Base-by-base conservation (phyloP, 2,888 invertebrate genomes). In the Therioaphis trifolii region DNA sequence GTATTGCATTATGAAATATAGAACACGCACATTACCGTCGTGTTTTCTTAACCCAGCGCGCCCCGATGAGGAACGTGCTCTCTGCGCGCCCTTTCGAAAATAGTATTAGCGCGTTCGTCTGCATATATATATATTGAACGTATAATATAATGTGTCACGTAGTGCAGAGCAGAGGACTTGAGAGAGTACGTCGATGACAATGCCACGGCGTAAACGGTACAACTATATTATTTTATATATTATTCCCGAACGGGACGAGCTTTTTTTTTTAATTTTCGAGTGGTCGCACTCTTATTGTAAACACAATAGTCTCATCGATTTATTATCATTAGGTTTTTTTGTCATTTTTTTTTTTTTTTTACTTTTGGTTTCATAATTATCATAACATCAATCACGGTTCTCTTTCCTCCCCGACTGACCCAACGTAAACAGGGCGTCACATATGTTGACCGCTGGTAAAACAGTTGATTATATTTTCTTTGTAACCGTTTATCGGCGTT, bases 11-110 rank as follows among this genome's bases (percentile, higher is more conserved):
- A 46, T 46, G 12, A 9, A 46, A 52, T n/a, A 58, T 21, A n/a
- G n/a, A 35, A 35, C 40, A 69, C 49, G 49, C 15, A 46, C 46
- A 21, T 46, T 63, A 63, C 46, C 46, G 29, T 43, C n/a, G 63
- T 76, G 63, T 76, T 76, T 76, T 76, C 76, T 76, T 76, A 61
- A 76, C 76, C 61, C 18, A 49, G 2, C 52, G 35, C 58, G 58
- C 18, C 52, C 27, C n/a, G n/a, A n/a, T n/a, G 55, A 61, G 43
- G 76, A 63, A 63, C 76, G 76, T 76, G 76, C 76, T 63, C 61
- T 5, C 35, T 7, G 35, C 35, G 35, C 4, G 35, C 35, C 35
- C 35, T 35, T 35, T 5, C 35, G 35, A 35, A 35, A 35, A 35
- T 7, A 35, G n/a, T n/a, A n/a, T n/a, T n/a, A n/a, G n/a, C 35